A percentile compares a stretch with the other conserved stretches of the same genome.
These are phyloP conservation scores for Trichogramma dendrolimi DNA, from an alignment of 2,888 invertebrate genomes.

Conservation along the genomic window DNA sequence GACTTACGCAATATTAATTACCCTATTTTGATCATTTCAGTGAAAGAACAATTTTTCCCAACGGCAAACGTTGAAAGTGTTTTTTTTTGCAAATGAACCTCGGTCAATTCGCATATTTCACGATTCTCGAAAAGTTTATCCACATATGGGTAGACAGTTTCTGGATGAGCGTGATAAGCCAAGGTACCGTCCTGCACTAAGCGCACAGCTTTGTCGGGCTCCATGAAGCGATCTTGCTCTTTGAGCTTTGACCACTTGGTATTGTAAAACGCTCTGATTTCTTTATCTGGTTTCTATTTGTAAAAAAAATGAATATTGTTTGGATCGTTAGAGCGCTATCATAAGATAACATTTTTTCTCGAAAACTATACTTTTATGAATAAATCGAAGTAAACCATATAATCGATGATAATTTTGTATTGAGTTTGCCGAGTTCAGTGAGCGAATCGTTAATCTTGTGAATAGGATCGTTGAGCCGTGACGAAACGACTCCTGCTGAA, in stretches of 20 bases:
- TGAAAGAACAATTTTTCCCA: conserved; percentile 29
- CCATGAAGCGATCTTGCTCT: conserved; percentile 33
- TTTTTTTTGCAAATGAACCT: too few species aligned
- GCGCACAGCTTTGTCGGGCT: conserved; percentile 37
- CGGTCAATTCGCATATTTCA: conserved; percentile 40
- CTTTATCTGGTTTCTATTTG: too few species aligned
- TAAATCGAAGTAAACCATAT: conserved; percentile 37
- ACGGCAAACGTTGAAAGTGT: conserved; percentile 20
- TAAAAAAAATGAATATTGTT: too few species aligned
- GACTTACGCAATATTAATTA: too few species aligned
- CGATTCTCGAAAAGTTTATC: conserved; percentile 38
- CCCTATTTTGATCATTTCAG: too few species aligned
- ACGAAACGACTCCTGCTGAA: conserved; percentile 43
- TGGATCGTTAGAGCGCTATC: too few species aligned
- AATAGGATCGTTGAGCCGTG: conserved; percentile 41
- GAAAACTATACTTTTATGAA: conserved; percentile 23
- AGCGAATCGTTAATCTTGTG: conserved; percentile 46
- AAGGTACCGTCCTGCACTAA: conserved; percentile 37
- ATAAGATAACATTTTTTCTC: too few species aligned
- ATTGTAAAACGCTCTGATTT: too few species aligned
- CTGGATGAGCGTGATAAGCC: conserved; percentile 43
- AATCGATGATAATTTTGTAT: conserved; percentile 38
- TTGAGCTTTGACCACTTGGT: conserved; percentile 36
- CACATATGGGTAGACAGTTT: conserved; percentile 40
- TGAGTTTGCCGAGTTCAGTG: conserved; percentile 36